A percentile compares a stretch with the other conserved stretches of the same genome.
Conservation (phyloP, 2,113 vertebrate genomes). For the Scortum barcoo region DNA sequence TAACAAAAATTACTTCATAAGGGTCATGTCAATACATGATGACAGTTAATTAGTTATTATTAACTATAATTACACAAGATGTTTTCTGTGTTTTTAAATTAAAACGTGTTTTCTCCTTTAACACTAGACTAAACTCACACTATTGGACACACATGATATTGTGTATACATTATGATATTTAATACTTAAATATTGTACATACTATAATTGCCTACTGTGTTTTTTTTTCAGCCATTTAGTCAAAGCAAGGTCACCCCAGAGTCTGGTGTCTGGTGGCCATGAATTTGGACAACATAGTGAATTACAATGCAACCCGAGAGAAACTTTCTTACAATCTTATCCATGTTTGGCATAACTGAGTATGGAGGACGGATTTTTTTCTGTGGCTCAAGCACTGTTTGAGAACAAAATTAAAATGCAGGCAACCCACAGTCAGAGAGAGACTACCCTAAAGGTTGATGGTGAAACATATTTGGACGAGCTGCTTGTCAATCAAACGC, state of each 20-base stretch:
- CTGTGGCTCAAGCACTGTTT: slow-evolving; percentile 5
- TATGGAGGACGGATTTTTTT: not conserved
- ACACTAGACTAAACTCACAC: not conserved
- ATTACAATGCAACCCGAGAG: not conserved
- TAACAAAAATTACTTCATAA: not conserved
- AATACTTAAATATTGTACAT: not conserved
- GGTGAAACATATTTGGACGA: slow-evolving; percentile 61
- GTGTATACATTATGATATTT: not conserved
- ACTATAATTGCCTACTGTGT: not conserved
- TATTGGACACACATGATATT: not conserved
- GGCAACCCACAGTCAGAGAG: slow-evolving; percentile 50
- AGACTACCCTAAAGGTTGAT: slow-evolving; percentile 47
- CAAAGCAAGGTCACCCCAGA: slow-evolving; percentile 14
- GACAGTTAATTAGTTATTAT: not conserved
- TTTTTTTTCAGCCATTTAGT: not conserved
- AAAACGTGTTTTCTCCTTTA: not conserved
- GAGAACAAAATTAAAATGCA: slow-evolving; percentile 60
- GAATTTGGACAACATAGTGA: not conserved
- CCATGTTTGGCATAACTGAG: not conserved
- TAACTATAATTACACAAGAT: not conserved
- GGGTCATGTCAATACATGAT: not conserved
- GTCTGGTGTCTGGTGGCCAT: not conserved
- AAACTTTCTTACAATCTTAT: slow-evolving; percentile 1
- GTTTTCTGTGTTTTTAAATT: not conserved
- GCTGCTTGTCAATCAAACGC: slow-evolving; percentile 71